Base-by-base conservation (phyloP, 2,888 invertebrate genomes). In the Polydrusus pterygomalis region DNA sequence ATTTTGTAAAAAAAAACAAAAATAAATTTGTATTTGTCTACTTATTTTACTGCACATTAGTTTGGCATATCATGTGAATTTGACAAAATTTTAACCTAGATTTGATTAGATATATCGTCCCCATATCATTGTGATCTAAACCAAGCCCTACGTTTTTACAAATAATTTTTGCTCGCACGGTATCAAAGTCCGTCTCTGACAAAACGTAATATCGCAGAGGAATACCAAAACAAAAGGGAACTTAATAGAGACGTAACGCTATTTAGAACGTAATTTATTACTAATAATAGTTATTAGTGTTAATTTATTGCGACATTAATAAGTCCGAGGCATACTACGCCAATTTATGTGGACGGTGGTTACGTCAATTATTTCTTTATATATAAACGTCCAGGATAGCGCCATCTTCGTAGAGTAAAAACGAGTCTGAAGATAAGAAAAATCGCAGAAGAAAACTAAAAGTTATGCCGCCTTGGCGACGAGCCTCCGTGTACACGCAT, bases 251-350 rank as follows among this genome's bases (percentile, higher is more conserved):
- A 77, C 69, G 74, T 79, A 78, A 74, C 77, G 63, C 75, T 78
- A 80, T 79, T 80, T 80, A 81, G 80, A 80, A 79, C 76, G 81
- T 79, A 81, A 81, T 82, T 81, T 81, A 79, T 81, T 77, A 73
- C 67, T 81, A 82, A 82, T 82, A 81, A 80, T 80, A 81, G 81
- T 80, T 79, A 82, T 82, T 82, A 82, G 78, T 79, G 79, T 69
- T 82, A 82, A 82, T 82, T 81, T 82, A 82, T 80, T 77, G 78
- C 77, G 80, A 81, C 81, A 79, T 79, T 82, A 83, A 83, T 83
- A 82, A 82, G 81, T 82, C 80, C 80, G 78, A 81, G 80, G 80
- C 79, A 81, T 80, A 78, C 80, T 72, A 80, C 74, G 78, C 79
- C 80, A 74, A 82, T 80, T 80, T 81, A 80, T 78, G 74, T 74